Evolutionary conservation across 2,888 invertebrate genomes (phyloP), one percentile per base, ranked within the genome.

Genomic region (Drosophila birchii): DNA sequence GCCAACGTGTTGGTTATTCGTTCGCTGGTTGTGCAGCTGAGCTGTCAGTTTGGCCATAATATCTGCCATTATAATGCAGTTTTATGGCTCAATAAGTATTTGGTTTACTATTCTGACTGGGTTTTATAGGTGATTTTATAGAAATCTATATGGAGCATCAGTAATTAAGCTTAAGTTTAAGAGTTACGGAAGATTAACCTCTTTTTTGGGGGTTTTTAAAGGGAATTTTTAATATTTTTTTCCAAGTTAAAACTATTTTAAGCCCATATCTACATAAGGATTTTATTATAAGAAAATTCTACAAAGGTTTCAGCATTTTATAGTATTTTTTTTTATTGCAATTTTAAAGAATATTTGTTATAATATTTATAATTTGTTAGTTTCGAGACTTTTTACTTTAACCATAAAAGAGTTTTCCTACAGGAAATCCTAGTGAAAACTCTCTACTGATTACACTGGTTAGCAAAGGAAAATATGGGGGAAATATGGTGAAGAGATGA

Each of bases 1-100:
- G 75, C 85, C 60, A 61, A 81, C 83, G 78, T 78, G 86, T 78
- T 67, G 82, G 80, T 72, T 81, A 79, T 63, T 53, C 38, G 53
- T 78, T 83, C 36, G 70, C 69, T 70, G 68, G 60, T 34, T 39
- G 34, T 29, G 5, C 67, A 47, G 23, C 56, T 56, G 72, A 49
- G 49, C 18, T 56, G 55, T 36, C 61, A 44, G 51, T 32, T 47
- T 41, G 36, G 55, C 38, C 47, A n/a, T 36, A 53, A 53, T 23
- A 53, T 36, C 20, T 36, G 36, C 36, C 8, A 23, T 53, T 36
- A 9, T 53, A 36, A 53, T 36, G 36, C 16, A 2, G 51, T 18
- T 53, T 41, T 54, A 41, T 16, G 14, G 29, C 38, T 53, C 29
- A 18, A 26, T 9, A 9, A 18, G 18, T 29, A 41, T 55, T 41